These are phyloP conservation scores for Sphaerodactylus townsendi DNA, from an alignment of 2,113 vertebrate genomes.

Conservation along the genomic window DNA sequence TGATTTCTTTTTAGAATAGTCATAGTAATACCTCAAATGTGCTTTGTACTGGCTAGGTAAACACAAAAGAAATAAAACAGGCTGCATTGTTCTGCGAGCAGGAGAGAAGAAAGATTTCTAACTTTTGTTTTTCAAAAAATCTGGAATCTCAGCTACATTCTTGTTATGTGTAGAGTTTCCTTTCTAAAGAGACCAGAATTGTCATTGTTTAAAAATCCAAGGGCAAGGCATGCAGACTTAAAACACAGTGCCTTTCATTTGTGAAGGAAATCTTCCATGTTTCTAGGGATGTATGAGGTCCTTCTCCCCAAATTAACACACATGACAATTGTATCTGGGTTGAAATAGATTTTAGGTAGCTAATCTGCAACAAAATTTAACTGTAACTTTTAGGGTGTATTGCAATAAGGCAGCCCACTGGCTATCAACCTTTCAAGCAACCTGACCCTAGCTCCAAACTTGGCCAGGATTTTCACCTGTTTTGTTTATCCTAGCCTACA, in stretches of 20 bases:
- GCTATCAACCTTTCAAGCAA: too few species aligned
- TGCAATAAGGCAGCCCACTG: too few species aligned
- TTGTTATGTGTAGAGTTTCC: background rate
- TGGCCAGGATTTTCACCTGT: too few species aligned
- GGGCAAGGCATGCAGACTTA: background rate
- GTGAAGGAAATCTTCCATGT: background rate
- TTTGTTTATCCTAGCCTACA: too few species aligned
- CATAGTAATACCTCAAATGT: background rate
- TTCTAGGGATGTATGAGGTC: background rate
- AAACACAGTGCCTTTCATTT: background rate
- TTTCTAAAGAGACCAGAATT: background rate
- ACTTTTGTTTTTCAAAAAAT: conserved; percentile 1
- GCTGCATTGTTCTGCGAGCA: background rate
- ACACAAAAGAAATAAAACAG: conserved; percentile 15
- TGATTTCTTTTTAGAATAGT: accelerated
- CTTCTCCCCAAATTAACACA: too few species aligned
- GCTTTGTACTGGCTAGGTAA: background rate
- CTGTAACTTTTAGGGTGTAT: too few species aligned
- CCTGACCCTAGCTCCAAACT: too few species aligned
- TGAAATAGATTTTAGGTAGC: too few species aligned
- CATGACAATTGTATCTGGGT: too few species aligned
- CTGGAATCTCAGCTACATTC: background rate
- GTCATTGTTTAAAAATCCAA: background rate
- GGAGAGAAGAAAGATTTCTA: background rate
- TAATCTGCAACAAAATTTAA: too few species aligned